A percentile compares a stretch with the other conserved stretches of the same genome.
Conservation (phyloP, 2,797 vertebrate species). For the Microctenopoma lineatum region DNA sequence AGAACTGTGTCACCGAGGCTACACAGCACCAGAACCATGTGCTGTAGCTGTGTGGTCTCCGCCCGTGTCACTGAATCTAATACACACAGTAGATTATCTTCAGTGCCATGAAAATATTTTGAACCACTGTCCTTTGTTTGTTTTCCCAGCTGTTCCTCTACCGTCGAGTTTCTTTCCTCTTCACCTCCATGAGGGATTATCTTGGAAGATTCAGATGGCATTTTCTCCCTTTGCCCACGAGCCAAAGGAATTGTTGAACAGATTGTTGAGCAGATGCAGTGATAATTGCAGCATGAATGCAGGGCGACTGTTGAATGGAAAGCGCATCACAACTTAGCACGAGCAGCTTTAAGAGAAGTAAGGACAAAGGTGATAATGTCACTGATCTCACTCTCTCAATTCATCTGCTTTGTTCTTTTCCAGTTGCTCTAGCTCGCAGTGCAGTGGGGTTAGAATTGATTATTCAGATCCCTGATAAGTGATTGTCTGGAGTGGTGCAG, state of each 20-base stretch:
- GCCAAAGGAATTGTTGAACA: slow-evolving; percentile 1
- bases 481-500: not conserved
- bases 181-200: not conserved
- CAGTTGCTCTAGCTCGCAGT: not conserved
- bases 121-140: not conserved
- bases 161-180: too few species aligned
- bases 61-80: not conserved
- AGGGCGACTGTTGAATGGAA: not conserved
- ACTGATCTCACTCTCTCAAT: not conserved
- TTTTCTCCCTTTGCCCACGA: not conserved
- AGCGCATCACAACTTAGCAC: not conserved
- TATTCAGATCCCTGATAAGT: not conserved
- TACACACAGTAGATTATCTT: not conserved
- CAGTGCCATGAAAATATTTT: not conserved
- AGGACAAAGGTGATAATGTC: not conserved
- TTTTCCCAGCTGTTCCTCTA: not conserved
- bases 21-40: not conserved
- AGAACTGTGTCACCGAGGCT: not conserved
- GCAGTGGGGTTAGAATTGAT: too few species aligned
- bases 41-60: not conserved
- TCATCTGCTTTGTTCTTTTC: not conserved
- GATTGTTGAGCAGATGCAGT: slow-evolving; percentile 16
- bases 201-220: slow-evolving; percentile 5
- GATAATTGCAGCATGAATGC: slow-evolving; percentile 1
- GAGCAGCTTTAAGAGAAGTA: not conserved